A percentile compares a stretch with the other conserved stretches of the same genome.
Conservation (phyloP, 35 echinoderm and acorn worm genomes). For the Chiridota heheva region DNA sequence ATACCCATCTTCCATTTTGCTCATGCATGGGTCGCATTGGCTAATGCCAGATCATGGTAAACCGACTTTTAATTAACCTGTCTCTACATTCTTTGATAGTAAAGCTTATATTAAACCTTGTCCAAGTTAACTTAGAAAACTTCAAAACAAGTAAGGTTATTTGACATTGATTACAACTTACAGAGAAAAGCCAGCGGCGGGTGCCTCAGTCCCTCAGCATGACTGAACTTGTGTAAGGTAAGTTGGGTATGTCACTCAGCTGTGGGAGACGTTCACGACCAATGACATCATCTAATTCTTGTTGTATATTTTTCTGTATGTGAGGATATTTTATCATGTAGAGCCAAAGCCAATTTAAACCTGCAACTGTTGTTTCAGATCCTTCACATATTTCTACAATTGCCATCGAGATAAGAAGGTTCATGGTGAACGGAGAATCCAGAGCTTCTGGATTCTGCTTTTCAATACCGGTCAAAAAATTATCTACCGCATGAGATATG, state of each 20-base stretch:
- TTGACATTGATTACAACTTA: no score
- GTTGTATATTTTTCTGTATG: conserved; percentile 32
- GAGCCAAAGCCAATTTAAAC: conserved; percentile 3
- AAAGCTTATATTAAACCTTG: no score
- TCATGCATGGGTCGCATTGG: no score
- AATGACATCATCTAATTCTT: conserved; percentile 34
- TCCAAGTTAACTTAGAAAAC: no score
- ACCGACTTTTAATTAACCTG: no score
- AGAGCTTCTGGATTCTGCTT: conserved; percentile 28
- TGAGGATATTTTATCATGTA: conserved; percentile 51
- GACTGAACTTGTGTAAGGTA: conserved; percentile 26
- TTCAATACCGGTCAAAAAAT: conserved; percentile 27
- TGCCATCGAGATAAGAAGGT: conserved; percentile 9
- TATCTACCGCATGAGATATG: conserved; percentile 30
- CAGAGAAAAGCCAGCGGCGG: conserved; percentile 10
- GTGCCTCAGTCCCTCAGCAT: conserved; percentile 21
- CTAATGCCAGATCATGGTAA: no score
- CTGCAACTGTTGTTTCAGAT: background rate
- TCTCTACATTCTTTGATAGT: no score
- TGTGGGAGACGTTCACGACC: background rate
- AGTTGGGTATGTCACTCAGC: background rate
- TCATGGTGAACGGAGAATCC: conserved; percentile 34
- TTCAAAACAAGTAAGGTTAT: no score
- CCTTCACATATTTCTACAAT: conserved; percentile 22
- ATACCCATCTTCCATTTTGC: no score